Base-by-base conservation (phyloP, 2,113 vertebrate species). In the Nothocercus nigrocapillus region DNA sequence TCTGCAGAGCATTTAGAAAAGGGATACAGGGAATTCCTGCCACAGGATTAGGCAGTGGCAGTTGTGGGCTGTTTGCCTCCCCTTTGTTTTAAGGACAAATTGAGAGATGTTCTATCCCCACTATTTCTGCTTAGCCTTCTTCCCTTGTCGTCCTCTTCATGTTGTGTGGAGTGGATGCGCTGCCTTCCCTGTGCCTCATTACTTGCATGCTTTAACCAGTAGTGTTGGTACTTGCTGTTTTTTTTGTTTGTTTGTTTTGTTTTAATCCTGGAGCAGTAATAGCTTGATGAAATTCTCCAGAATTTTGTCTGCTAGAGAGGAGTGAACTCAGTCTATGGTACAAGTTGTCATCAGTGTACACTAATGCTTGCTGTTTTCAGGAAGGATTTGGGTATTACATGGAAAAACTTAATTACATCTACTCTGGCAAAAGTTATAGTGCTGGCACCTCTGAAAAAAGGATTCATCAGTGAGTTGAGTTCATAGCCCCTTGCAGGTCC, bases 61-160 rank as follows among this genome's bases (percentile, higher is more conserved):
- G 18, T 7, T 76, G 53, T 34, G 85, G 61, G 28, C 3, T 28
- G 11, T 54, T 63, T 74, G 25, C 8, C 7, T 54, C 11, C 2
- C 1, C 34, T 87, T 69, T 34, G 5, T 62, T 81, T 91, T 4
- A 27, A 42, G 61, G 25, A 7, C 30, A 5, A 19, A 7, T 34
- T 72, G 59, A 88, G 84, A 62, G 42, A 19, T 77, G 45, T 74
- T 13, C 2, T 85, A 2, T 18, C 80, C n/a, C 40, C 22, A 1
- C 18, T 61, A 1, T 42, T 87, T 54, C n/a, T 4, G 49, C 1
- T n/a, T 49, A 21, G 7, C 9, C 4, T 28, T 69, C 16, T 72
- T 73, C 4, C 9, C 3, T 9, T 45, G 5, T 7, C 2, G 27
- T 13, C 3, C 3, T 8, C 2, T 1, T 30, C 0, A 0, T n/a